phyloP scores from a whole-genome alignment of 1,140 invertebrate genomes.

The Drosophila orena region DNA sequence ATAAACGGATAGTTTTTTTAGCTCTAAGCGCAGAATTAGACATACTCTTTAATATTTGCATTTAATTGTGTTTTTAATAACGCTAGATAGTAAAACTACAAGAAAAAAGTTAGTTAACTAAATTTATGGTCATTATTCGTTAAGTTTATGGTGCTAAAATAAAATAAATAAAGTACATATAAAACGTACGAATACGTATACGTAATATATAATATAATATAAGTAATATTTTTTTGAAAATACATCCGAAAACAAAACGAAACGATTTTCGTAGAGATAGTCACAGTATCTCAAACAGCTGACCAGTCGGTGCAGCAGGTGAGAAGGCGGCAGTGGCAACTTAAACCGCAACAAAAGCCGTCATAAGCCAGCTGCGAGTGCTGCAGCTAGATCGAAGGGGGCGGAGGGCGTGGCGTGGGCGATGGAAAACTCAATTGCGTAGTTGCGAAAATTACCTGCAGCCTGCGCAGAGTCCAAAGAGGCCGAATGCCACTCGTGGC shows the following conservation, averaged over 20 bases:
- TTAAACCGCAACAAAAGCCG: slow-evolving; percentile 50
- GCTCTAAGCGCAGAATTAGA: background rate
- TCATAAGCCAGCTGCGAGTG: slow-evolving; percentile 69
- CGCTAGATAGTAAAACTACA: too few relatives aligned
- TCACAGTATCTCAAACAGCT: slow-evolving; percentile 55
- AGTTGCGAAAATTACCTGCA: slow-evolving; percentile 77
- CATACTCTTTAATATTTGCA: slow-evolving; percentile 17
- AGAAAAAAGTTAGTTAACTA: too few relatives aligned
- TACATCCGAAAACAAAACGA: background rate
- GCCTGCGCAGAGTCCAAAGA: slow-evolving; percentile 36
- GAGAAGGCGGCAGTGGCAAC: slow-evolving; percentile 57
- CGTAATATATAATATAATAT: too few relatives aligned
- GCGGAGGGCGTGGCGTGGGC: slow-evolving; percentile 66
- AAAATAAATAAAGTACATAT: background rate
- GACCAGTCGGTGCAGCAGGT: slow-evolving; percentile 51
- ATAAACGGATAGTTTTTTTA: slow-evolving; percentile 12
- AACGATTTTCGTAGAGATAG: background rate
- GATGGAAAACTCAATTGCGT: slow-evolving; percentile 67
- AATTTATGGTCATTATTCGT: too few relatives aligned
- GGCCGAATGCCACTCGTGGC: slow-evolving; percentile 43
- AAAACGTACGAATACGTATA: too few relatives aligned
- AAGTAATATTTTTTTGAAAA: background rate
- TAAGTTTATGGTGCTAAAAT: background rate
- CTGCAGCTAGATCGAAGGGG: slow-evolving; percentile 13
- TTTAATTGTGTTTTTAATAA: too few relatives aligned